Percentiles rank a stretch among this genome's conserved stretches.
phyloP scores from a whole-genome alignment of 2,797 vertebrate genomes.

The Vireo griseus region DNA sequence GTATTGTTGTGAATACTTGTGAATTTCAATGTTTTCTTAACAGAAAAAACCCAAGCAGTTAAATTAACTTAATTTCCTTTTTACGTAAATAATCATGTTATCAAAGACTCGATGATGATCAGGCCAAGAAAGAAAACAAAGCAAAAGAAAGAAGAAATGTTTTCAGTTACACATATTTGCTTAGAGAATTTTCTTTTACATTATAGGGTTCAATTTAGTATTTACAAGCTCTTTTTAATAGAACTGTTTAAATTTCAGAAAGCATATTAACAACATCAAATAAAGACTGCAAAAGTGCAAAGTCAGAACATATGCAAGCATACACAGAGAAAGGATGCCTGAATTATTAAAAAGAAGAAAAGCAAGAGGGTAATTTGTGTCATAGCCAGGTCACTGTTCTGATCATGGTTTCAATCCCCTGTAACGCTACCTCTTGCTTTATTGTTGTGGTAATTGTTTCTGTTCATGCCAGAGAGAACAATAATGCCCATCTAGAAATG shows the following conservation, averaged over 20 bases:
- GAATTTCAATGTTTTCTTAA: neutral
- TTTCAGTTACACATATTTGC: neutral
- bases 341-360: slow-evolving; percentile 82
- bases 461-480: slow-evolving; percentile 78
- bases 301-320: neutral
- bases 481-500: slow-evolving; percentile 86
- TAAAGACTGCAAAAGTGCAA: neutral
- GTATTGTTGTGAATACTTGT: neutral
- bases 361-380: slow-evolving; percentile 77
- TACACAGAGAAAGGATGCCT: slow-evolving; percentile 42
- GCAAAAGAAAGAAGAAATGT: neutral
- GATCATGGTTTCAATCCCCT: slow-evolving; percentile 76
- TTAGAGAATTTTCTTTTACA: neutral
- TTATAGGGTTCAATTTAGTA: neutral
- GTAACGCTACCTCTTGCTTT: slow-evolving; percentile 76
- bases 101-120: neutral
- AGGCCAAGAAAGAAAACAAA: neutral
- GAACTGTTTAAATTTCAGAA: neutral
- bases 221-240: slow-evolving; percentile 11
- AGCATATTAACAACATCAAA: neutral
- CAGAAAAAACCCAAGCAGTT: neutral
- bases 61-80: neutral
- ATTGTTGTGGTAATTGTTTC: slow-evolving; percentile 85
- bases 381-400: slow-evolving; percentile 79
- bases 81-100: neutral